Base-by-base conservation (phyloP, 1,140 invertebrate genomes). In the Lanistes nyassanus region DNA sequence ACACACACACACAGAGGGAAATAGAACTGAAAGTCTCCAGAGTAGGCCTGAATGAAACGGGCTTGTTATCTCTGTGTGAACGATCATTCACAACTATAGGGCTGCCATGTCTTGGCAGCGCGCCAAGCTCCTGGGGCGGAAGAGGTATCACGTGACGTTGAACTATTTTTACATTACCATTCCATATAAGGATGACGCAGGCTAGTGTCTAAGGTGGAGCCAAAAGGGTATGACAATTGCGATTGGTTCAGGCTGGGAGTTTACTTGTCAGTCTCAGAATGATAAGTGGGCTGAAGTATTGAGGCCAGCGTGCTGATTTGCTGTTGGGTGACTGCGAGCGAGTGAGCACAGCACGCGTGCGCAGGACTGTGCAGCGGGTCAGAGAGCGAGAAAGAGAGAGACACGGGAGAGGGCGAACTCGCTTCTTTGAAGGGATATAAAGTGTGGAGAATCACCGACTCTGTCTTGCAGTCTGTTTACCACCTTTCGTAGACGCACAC, bases 141-240 rank as follows among this genome's bases (percentile, higher is more conserved):
- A 65, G 37, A 23, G 73, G 55, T 65, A 42, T 75, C 60, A 75
- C 64, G 73, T 75, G 47, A 31, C 16, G 5, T 29, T n/a, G 7
- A 26, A n/a, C n/a, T 77, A 77, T 77, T 77, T 74, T 74, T 77
- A 70, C 66, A 74, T 74, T 55, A 67, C 13, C 53, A 3, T 68
- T 5, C 76, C 65, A n/a, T 68, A 77, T 42, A 74, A 37, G 72
- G 55, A 64, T 69, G 21, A 56, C 0, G 2, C 21, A 51, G 21
- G 42, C 42, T 47, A 16, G 42, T 16, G 42, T 47, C 42, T 16
- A 2, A 47, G 76, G 76, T 55, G 76, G 71, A 55, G 72, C 55
- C 62, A 19, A 26, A 11, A 26, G 31, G 6, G 36, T 55, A n/a
- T 26, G 37, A 34, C 21, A 13, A 9, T 58, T 67, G 21, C 16